Evolutionary conservation across 2,888 invertebrate genomes (phyloP), one percentile per base, ranked within the genome.

Genomic region (Ornithoptera priamus): DNA sequence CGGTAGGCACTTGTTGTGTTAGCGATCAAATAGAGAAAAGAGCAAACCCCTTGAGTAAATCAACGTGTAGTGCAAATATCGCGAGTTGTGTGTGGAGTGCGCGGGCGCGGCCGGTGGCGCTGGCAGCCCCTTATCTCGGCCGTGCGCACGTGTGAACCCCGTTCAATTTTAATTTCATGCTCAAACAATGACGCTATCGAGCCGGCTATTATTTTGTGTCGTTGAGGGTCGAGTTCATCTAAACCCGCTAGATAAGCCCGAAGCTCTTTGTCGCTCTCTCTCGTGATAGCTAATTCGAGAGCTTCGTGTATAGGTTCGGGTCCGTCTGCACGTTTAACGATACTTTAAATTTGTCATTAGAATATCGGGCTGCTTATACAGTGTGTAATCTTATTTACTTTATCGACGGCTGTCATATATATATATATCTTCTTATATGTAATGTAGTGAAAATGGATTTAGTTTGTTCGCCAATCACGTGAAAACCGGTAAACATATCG

Each of bases 111-210:
- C 80, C 81, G 82, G 30, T 30, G 30, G 4, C 30, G 30, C 30
- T 30, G 30, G 30, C 30, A 84, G 85, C 88, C 91, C 90, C 91
- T 92, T 92, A 92, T 92, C 92, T 88, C 81, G 76, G 81, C 85
- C 72, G 81, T 85, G 89, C 89, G 92, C 92, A 92, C 92, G 92
- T 92, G 92, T 92, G 92, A 92, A 92, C 88, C 86, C 86, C 87
- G 89, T 87, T 90, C 91, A 90, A 91, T 92, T 92, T 92, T 92
- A 92, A 92, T 92, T 92, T 92, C 92, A 92, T 92, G 92, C 92
- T 91, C 91, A 92, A 92, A 92, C 92, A 92, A 92, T 92, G 91
- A 86, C 89, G 92, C 85, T 90, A 92, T 91, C 90, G 89, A 88
- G 86, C 85, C 82, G 78, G 86, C 91, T 90, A 92, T 92, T 92